Base-by-base conservation (phyloP, 2,113 vertebrate genomes). In the Procavia capensis region DNA sequence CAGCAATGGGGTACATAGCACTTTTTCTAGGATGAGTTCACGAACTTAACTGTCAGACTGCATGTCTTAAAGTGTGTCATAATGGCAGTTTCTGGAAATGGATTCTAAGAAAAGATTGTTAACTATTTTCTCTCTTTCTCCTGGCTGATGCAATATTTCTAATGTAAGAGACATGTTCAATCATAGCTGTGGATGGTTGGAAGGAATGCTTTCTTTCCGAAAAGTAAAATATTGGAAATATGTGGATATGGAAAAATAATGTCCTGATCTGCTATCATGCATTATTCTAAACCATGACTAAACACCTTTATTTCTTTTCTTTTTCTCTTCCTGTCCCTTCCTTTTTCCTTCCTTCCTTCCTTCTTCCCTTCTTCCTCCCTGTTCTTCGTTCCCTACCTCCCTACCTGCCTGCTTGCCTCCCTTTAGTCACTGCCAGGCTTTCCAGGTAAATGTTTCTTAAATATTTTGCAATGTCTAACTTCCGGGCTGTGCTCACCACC, bases 141-240 rank as follows among this genome's bases (percentile, higher is more conserved):
- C 95, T 45, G 89, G 14, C 9, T 80, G 72, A 43, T 29, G 14
- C 25, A 36, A 9, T 74, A 50, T 79, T 82, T 91, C 57, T 72
- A 61, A 88, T 76, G 86, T 61, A 94, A 75, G 59, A 0, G 31
- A 41, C 41, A 89, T 85, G 59, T 50, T 95, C 95, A 79, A 7
- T 89, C 79, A 85, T 6, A 95, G 22, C 8, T 47, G 20, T 45
- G n/a, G 41, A 17, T 87, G 25, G 14, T 70, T 95, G 80, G 54
- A 93, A 66, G 72, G 70, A 96, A 81, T 9, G 19, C 93, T 45
- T 57, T 39, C 25, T 74, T 82, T 79, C 57, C 50, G 93, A 50
- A 86, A 39, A 85, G 34, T 43, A 76, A 96, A 92, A 83, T 76
- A 79, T 91, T 88, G 74, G 75, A 85, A 95, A 96, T 63, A 34